Conservation (phyloP, 2,888 invertebrate genomes). For the Erynnis tages region DNA sequence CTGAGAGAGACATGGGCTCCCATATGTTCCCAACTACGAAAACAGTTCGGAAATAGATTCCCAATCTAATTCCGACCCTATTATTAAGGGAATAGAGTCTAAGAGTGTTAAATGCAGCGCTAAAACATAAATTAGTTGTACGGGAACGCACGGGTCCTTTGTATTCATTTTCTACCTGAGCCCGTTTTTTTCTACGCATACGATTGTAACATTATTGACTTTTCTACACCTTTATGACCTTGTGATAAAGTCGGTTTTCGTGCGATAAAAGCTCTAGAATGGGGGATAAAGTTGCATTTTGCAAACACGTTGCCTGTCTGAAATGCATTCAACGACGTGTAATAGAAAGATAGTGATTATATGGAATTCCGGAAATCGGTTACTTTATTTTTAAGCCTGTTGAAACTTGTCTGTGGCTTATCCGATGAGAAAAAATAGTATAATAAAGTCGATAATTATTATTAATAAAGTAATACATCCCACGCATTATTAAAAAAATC, state of each 20-base stretch:
- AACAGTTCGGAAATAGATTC: conserved; percentile 17
- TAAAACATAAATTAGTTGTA: conserved; percentile 26
- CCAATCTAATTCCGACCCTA: conserved; percentile 40
- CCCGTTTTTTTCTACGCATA: conserved; percentile 62
- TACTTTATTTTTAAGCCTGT: background rate
- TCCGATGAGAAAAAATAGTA: too few relatives aligned
- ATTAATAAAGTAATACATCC: too few relatives aligned
- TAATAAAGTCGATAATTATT: too few relatives aligned
- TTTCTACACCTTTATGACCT: conserved; percentile 33
- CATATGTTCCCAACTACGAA: conserved; percentile 37
- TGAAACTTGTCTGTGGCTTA: too few relatives aligned
- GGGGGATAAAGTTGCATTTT: conserved; percentile 30
- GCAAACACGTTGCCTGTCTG: conserved; percentile 33
- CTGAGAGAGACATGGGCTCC: conserved; percentile 58
- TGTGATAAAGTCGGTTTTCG: conserved; percentile 37
- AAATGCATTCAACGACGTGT: conserved; percentile 26
- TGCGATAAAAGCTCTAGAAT: conserved; percentile 24
- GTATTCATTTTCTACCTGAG: conserved; percentile 75
- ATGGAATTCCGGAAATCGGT: background rate
- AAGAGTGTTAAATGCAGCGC: conserved; percentile 14
- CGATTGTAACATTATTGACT: conserved; percentile 28
- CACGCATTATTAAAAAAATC: too few relatives aligned
- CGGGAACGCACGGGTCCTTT: conserved; percentile 64
- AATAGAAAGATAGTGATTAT: conserved; percentile 11
- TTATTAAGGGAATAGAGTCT: conserved; percentile 26